These are phyloP conservation scores for Celastrina argiolus DNA, from an alignment of 2,888 invertebrate genomes.

Conservation along the genomic window DNA sequence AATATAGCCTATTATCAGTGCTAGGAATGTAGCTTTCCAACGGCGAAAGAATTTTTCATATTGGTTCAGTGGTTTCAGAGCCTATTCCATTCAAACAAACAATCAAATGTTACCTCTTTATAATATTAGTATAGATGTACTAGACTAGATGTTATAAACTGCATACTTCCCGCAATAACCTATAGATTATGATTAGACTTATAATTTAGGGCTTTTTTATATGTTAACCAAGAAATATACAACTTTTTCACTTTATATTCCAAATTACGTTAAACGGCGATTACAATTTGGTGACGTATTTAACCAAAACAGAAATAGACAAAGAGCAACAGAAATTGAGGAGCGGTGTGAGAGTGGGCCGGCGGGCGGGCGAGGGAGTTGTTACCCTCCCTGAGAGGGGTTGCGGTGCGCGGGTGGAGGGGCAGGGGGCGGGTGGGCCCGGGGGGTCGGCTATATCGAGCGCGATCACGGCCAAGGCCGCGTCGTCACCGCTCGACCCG, in stretches of 20 bases:
- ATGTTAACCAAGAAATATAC: no score
- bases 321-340: constrained; percentile 46
- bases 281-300: constrained; percentile 36
- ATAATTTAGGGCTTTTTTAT: no score
- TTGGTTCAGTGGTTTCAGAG: no score
- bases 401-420: constrained; percentile 36
- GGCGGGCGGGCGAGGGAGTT: constrained; percentile 36
- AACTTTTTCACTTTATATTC: not conserved
- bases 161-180: no score
- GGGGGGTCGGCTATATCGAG: constrained; percentile 67
- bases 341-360: constrained; percentile 44
- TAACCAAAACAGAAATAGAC: constrained; percentile 45
- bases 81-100: no score
- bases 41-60: no score
- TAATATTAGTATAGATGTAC: no score
- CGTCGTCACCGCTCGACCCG: constrained; percentile 51
- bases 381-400: constrained; percentile 35
- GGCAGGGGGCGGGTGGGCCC: constrained; percentile 34
- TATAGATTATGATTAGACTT: no score
- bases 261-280: constrained; percentile 27
- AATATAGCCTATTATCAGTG: no score
- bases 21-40: no score
- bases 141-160: no score
- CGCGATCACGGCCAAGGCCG: constrained; percentile 76
- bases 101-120: no score